Evolutionary conservation across 2,113 vertebrate genomes (phyloP).

Genomic region (Halcyon malimbica): DNA sequence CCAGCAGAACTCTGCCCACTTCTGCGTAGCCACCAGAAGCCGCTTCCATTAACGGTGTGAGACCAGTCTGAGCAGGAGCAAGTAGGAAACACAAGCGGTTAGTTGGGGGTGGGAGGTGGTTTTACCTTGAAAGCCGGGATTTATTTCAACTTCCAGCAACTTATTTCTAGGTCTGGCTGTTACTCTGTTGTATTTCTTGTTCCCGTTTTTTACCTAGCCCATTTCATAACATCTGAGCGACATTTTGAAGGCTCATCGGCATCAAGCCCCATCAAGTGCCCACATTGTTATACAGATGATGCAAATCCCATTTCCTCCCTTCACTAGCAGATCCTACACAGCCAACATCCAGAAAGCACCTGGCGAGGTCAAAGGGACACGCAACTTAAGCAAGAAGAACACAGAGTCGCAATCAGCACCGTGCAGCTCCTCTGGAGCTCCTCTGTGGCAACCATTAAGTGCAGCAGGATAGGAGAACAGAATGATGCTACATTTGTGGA

Average conservation of each 20-base stretch:
- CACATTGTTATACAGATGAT: not conserved
- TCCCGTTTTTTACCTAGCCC: not conserved
- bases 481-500: not conserved
- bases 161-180: not conserved
- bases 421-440: not conserved
- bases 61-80: slow-evolving; percentile 84
- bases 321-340: not conserved
- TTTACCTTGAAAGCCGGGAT: not conserved
- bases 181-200: no score
- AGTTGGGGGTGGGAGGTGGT: no score
- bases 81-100: not conserved
- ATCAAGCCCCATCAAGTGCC: not conserved
- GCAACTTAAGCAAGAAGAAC: rapidly evolving
- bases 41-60: slow-evolving; percentile 97
- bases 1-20: slow-evolving; percentile 94
- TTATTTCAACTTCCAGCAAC: not conserved
- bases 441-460: not conserved
- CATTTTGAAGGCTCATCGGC: not conserved
- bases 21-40: slow-evolving; percentile 98
- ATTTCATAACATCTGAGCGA: not conserved
- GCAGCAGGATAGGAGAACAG: not conserved
- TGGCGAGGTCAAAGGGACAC: not conserved
- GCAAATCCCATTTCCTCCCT: not conserved
- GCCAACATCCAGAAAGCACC: not conserved
- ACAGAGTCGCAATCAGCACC: not conserved